Evolutionary conservation across 2,113 vertebrate genomes (phyloP).

Genomic region (Elanoides forficatus): DNA sequence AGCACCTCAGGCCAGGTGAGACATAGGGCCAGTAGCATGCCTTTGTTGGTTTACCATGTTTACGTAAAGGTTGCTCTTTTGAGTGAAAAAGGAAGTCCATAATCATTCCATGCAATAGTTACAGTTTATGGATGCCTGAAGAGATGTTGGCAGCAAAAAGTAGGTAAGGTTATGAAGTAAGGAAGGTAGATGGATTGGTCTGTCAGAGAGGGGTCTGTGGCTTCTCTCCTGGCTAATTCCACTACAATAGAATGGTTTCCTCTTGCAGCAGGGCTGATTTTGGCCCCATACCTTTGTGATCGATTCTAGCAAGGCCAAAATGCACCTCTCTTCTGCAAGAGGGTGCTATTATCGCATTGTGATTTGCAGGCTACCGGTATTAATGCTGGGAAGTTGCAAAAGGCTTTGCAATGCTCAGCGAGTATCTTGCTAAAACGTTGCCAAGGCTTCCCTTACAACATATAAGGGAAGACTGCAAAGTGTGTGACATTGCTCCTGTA

Average conservation of each 20-base stretch:
- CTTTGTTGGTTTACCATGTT: neutral
- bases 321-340: neutral
- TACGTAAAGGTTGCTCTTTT: neutral
- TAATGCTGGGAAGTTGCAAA: neutral
- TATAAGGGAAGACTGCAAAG: neutral
- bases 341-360: neutral
- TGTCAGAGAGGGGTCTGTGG: neutral
- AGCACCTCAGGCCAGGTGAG: slow-evolving; percentile 75
- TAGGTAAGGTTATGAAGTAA: neutral
- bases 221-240: neutral
- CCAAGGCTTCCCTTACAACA: neutral
- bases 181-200: neutral
- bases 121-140: neutral
- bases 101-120: neutral
- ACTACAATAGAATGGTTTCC: neutral
- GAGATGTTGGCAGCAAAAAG: neutral
- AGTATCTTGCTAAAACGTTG: neutral
- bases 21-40: neutral
- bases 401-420: neutral
- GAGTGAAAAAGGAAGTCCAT: neutral
- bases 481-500: neutral
- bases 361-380: neutral
- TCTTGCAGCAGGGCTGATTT: neutral
- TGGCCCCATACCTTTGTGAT: neutral
- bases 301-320: neutral